Conservation (phyloP, 2,888 invertebrate genomes). For the Euplagia quadripunctaria region DNA sequence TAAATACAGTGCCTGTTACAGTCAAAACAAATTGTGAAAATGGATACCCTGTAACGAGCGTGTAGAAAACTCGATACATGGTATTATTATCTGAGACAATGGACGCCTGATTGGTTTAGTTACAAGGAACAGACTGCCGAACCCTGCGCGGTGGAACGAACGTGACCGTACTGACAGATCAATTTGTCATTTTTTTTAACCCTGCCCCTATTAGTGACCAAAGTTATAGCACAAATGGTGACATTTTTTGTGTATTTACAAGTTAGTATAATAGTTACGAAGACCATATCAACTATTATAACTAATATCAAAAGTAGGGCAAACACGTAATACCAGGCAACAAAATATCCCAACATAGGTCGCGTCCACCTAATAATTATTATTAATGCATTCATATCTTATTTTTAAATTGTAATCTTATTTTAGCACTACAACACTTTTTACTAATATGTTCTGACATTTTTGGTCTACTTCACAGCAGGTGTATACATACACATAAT, state of each 20-base stretch:
- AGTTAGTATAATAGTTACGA: too few species aligned
- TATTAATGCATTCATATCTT: too few species aligned
- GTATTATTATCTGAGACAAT: constrained; percentile 75
- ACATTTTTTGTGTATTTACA: constrained; percentile 16
- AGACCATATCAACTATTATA: too few species aligned
- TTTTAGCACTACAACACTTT: neutral
- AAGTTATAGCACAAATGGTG: constrained; percentile 26
- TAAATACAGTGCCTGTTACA: constrained; percentile 17
- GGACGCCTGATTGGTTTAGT: constrained; percentile 81
- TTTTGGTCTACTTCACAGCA: neutral
- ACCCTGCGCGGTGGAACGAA: constrained; percentile 64
- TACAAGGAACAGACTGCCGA: constrained; percentile 77
- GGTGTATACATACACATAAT: neutral
- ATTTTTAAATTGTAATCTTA: neutral
- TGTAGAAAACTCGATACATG: constrained; percentile 61
- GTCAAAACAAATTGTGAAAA: constrained; percentile 45
- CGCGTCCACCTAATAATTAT: too few species aligned
- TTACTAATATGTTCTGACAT: neutral
- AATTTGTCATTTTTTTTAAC: constrained; percentile 72
- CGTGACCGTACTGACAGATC: constrained; percentile 75
- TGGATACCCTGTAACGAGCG: constrained; percentile 50
- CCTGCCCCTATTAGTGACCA: constrained; percentile 42
- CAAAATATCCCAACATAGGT: neutral
- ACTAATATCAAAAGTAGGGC: too few species aligned
- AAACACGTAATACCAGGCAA: too few species aligned